Evolutionary conservation across 1,140 invertebrate species (phyloP).

Genomic region (Listronotus oregonensis): DNA sequence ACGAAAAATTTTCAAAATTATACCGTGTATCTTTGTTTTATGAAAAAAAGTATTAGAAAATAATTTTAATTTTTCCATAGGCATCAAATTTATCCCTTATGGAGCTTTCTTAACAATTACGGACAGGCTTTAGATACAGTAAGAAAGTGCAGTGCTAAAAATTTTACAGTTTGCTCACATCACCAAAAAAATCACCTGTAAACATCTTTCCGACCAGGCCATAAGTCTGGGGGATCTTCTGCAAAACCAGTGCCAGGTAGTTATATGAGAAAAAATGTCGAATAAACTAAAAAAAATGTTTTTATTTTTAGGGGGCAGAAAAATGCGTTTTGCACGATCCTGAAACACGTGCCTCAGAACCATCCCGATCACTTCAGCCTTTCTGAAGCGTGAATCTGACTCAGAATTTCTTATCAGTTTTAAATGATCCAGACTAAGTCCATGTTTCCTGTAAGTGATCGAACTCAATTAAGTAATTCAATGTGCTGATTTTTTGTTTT

Average conservation of each 20-base stretch:
- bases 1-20: too few species aligned
- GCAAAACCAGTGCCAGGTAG: slow-evolving; percentile 84
- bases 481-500: too few species aligned
- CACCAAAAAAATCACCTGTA: slow-evolving; percentile 77
- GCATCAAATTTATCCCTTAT: slow-evolving; percentile 86
- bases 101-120: slow-evolving; percentile 89
- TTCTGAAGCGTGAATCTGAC: slow-evolving; percentile 82
- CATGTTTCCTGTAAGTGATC: slow-evolving; percentile 74
- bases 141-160: slow-evolving; percentile 79
- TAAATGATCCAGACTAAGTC: slow-evolving; percentile 86
- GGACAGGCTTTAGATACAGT: slow-evolving; percentile 88
- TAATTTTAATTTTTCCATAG: slow-evolving; percentile 55
- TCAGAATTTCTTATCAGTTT: slow-evolving; percentile 88
- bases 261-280: neutral
- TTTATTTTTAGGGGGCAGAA: slow-evolving; percentile 77
- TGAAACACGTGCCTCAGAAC: slow-evolving; percentile 83
- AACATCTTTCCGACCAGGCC: slow-evolving; percentile 76
- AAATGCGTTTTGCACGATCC: slow-evolving; percentile 90
- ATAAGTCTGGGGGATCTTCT: slow-evolving; percentile 86
- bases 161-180: slow-evolving; percentile 81
- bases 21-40: too few species aligned
- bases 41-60: too few species aligned
- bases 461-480: neutral
- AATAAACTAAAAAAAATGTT: neutral
- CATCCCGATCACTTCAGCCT: slow-evolving; percentile 84